A percentile compares a stretch with the other conserved stretches of the same genome.
phyloP scores from a whole-genome alignment of 2,113 vertebrate species.

The Bufo gargarizans region DNA sequence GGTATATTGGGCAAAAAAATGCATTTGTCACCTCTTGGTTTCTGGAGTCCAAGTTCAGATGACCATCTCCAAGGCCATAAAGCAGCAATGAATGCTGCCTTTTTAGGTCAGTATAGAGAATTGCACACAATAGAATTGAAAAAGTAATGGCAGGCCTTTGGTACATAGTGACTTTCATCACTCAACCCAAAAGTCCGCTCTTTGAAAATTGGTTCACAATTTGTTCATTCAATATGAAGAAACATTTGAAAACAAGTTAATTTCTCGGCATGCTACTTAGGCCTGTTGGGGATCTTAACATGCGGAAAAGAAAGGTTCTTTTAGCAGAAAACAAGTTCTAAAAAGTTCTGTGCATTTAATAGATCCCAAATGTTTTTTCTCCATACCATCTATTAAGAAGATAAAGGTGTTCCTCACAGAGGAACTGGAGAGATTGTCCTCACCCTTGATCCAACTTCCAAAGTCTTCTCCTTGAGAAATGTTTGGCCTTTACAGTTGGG shows the following conservation, averaged over 20 bases:
- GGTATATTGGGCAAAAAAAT: slow-evolving; percentile 37
- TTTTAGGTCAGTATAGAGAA: slow-evolving; percentile 22
- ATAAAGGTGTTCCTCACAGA: slow-evolving; percentile 48
- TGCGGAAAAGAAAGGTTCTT: slow-evolving; percentile 35
- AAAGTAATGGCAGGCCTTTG: slow-evolving; percentile 14
- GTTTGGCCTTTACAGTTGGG: slow-evolving; percentile 57
- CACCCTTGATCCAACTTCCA: slow-evolving; percentile 47
- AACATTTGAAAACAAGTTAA: slow-evolving; percentile 51
- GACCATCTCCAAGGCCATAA: background rate
- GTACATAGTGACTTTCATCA: slow-evolving; percentile 21
- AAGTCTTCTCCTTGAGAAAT: slow-evolving; percentile 47
- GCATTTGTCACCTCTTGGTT: slow-evolving; percentile 13
- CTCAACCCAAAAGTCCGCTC: slow-evolving; percentile 13
- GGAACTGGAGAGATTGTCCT: slow-evolving; percentile 54
- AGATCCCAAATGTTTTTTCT: slow-evolving; percentile 30
- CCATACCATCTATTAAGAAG: slow-evolving; percentile 7
- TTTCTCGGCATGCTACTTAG: slow-evolving; percentile 47
- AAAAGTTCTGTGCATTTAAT: slow-evolving; percentile 31
- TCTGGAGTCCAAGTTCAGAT: background rate
- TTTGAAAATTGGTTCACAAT: slow-evolving; percentile 13
- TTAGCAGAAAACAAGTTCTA: slow-evolving; percentile 19
- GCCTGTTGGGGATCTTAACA: slow-evolving; percentile 41
- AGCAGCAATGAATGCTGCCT: slow-evolving; percentile 23
- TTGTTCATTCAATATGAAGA: slow-evolving; percentile 60
- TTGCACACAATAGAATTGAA: slow-evolving; percentile 31